Evolutionary conservation across 2,888 invertebrate species (phyloP), one percentile per base, ranked within the genome.

Genomic region (Sarcophaga carnaria): DNA sequence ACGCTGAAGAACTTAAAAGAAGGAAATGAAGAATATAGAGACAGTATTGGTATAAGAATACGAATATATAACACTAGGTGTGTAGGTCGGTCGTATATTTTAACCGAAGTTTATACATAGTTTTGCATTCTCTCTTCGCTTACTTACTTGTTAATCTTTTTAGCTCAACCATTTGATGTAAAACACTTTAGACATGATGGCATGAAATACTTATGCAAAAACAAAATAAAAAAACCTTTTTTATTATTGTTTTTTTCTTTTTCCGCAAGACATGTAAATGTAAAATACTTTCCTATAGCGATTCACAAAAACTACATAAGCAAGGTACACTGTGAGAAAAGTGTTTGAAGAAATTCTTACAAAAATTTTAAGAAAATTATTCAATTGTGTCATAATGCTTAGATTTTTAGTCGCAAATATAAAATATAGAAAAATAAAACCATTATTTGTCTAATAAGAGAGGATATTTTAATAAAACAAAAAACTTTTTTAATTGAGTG

Each of bases 21-120:
- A 49, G n/a, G 27, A 59, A 66, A 74, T n/a, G 10, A 62, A 62
- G 22, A 4, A 54, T 14, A 54, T 14, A 11, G 22, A 62, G 22
- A 62, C 10, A 62, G 20, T 22, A n/a, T 14, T 20, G 10, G 22
- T 11, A 62, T 22, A 62, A 14, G n/a, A n/a, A n/a, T 20, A 8
- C 10, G 8, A 37, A 27, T 54, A 84, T 66, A 84, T 84, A 76
- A 37, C 10, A 37, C 37, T 84, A 72, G 80, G 76, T 84, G 80
- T 84, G 80, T 80, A 84, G 84, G 84, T 84, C 84, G 84, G 54
- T 63, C 11, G 3, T 37, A n/a, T 20, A 62, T 62, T 62, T 49
- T 22, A 84, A 71, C 45, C 70, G 37, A 66, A 71, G 62, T 20
- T 62, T 62, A 20, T 22, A 22, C 22, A 22, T 1, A 20, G 1